These are phyloP conservation scores for Perizoma affinitatum DNA, from an alignment of 2,888 invertebrate genomes.

Conservation along the genomic window DNA sequence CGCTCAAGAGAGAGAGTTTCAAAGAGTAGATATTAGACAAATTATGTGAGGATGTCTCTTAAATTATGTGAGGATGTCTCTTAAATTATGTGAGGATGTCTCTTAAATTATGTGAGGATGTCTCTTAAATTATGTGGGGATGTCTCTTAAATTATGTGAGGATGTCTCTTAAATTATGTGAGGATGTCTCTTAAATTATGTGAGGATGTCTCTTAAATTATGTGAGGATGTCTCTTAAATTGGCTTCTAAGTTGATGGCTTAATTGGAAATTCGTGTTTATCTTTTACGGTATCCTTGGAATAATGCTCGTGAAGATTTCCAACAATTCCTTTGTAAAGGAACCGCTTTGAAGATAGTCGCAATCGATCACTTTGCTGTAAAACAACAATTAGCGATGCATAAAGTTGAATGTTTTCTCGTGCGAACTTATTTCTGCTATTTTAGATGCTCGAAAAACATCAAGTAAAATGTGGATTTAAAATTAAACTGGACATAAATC, in stretches of 20 bases:
- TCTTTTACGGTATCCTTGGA: slow-evolving; percentile 1
- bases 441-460: slow-evolving; percentile 15
- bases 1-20: too few relatives aligned
- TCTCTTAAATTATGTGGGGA: slow-evolving; percentile 25
- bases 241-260: slow-evolving; percentile 12
- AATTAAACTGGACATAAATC: slow-evolving; percentile 23
- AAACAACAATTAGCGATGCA: background rate
- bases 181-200: slow-evolving; percentile 26
- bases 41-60: slow-evolving; percentile 30
- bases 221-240: slow-evolving; percentile 26
- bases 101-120: slow-evolving; percentile 25
- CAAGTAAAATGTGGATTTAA: slow-evolving; percentile 22
- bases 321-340: slow-evolving; percentile 4
- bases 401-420: background rate
- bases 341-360: slow-evolving; percentile 2
- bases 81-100: slow-evolving; percentile 26
- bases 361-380: background rate
- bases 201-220: slow-evolving; percentile 32
- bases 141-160: slow-evolving; percentile 25
- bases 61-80: slow-evolving; percentile 26
- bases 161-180: slow-evolving; percentile 26
- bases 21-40: slow-evolving; percentile 34
- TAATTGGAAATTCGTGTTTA: slow-evolving; percentile 8
- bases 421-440: slow-evolving; percentile 5
- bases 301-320: slow-evolving; percentile 2